Conservation (phyloP, 2,113 vertebrate species). For the Poeciliopsis turrubarensis region DNA sequence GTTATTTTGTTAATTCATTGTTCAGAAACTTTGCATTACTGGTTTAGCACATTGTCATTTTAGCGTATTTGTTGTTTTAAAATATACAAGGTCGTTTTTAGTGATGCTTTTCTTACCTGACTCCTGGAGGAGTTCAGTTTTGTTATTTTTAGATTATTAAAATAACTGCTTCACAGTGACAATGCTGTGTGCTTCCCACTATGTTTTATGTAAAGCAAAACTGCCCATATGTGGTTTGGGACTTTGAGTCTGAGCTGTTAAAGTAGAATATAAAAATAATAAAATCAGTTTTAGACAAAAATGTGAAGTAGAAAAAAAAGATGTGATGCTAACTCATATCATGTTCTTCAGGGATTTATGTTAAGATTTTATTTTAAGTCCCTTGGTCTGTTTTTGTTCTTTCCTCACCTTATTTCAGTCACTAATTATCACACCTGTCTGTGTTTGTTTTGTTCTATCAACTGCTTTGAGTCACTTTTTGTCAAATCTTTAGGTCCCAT, state of each 20-base stretch:
- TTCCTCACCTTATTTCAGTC: too few relatives aligned
- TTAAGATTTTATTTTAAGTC: too few relatives aligned
- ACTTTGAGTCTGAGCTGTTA: slow-evolving; percentile 6
- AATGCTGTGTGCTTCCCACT: background rate
- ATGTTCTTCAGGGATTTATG: too few relatives aligned
- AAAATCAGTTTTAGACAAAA: background rate
- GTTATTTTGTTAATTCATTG: too few relatives aligned
- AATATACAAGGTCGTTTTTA: slow-evolving; percentile 3
- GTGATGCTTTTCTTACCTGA: background rate
- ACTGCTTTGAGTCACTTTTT: too few relatives aligned
- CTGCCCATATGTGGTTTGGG: background rate
- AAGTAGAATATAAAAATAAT: background rate
- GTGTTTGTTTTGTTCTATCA: too few relatives aligned
- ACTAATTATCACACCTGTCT: too few relatives aligned
- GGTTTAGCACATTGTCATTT: background rate
- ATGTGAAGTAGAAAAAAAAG: background rate
- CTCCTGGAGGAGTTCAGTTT: background rate
- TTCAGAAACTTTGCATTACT: too few relatives aligned
- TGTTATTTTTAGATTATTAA: background rate
- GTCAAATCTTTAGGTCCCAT: too few relatives aligned
- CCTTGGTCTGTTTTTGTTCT: too few relatives aligned
- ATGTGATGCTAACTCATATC: too few relatives aligned
- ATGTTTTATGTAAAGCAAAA: background rate
- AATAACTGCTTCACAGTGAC: slow-evolving; percentile 7
- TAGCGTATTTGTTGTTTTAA: background rate